A percentile compares a stretch with the other conserved stretches of the same genome.
Conservation (phyloP, 92 coral and sea anemone genomes). For the Bergia sp. region DNA sequence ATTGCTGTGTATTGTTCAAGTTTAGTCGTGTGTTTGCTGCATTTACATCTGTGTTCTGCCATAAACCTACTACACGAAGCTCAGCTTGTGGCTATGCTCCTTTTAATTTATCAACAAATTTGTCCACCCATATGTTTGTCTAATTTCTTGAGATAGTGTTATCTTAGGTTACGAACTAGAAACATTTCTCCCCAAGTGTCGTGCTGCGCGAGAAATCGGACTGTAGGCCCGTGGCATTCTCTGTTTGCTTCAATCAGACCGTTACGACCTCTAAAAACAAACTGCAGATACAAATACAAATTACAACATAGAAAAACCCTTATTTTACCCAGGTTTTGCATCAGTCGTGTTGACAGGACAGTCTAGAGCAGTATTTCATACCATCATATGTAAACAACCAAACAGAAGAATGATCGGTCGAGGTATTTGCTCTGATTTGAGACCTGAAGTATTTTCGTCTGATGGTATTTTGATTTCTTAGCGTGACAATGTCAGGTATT, state of each 20-base stretch:
- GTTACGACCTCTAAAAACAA: conserved; percentile 1
- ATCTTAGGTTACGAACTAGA: conserved; percentile 1
- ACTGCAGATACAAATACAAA: not conserved
- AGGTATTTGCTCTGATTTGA: conserved; percentile 20
- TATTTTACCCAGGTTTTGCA: not conserved
- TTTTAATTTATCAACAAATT: not conserved
- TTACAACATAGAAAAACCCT: not conserved
- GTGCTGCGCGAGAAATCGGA: not conserved
- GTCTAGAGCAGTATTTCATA: not conserved
- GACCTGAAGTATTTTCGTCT: conserved; percentile 17
- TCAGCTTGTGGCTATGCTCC: not conserved
- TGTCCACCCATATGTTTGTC: not conserved
- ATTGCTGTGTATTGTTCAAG: not conserved
- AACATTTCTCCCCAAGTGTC: not conserved
- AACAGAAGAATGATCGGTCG: not conserved
- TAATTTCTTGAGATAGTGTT: conserved; percentile 10
- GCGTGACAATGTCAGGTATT: conserved; percentile 15
- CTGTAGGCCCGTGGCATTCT: not conserved
- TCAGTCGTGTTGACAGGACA: not conserved
- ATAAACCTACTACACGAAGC: not conserved
- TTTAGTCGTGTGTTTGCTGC: not conserved
- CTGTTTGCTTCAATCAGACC: not conserved
- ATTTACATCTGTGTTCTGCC: not conserved
- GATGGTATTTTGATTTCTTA: conserved; percentile 19
- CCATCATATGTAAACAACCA: not conserved